phyloP scores from a whole-genome alignment of 2,113 vertebrate genomes.

The Oplegnathus fasciatus region DNA sequence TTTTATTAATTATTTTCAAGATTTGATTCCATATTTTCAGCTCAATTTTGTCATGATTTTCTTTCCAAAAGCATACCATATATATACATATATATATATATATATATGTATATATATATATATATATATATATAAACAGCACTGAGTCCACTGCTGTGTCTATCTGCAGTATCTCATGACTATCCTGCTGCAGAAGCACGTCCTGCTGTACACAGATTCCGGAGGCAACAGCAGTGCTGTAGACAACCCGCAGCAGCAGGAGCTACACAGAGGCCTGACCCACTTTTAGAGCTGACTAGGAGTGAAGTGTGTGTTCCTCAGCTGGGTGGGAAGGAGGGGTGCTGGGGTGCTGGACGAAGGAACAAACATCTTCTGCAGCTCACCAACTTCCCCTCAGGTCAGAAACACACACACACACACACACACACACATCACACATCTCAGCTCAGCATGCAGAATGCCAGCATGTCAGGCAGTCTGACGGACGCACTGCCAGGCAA shows the following conservation, averaged over 20 bases:
- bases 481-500: slow-evolving; percentile 25
- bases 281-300: slow-evolving; percentile 74
- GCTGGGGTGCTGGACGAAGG: slow-evolving; percentile 16
- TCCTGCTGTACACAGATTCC: slow-evolving; percentile 25
- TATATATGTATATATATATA: not conserved
- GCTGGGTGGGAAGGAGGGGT: slow-evolving; percentile 25
- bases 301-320: slow-evolving; percentile 59
- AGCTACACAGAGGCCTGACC: slow-evolving; percentile 75
- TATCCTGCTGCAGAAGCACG: slow-evolving; percentile 26
- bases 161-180: slow-evolving; percentile 18
- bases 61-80: not conserved
- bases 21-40: not conserved
- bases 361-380: slow-evolving; percentile 42
- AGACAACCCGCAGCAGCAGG: slow-evolving; percentile 40
- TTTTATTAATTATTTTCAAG: not conserved
- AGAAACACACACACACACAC: not conserved
- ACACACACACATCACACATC: not conserved
- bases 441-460: not conserved
- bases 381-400: slow-evolving; percentile 29
- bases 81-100: not conserved
- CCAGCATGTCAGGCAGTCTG: slow-evolving; percentile 37
- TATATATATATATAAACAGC: not conserved
- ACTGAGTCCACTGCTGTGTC: not conserved
- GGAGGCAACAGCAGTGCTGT: slow-evolving; percentile 23
- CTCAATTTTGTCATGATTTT: not conserved